A percentile compares a stretch with the other conserved stretches of the same genome.
These are phyloP conservation scores for Dendrocopos noguchii DNA, from an alignment of 2,113 vertebrate genomes.

Conservation along the genomic window DNA sequence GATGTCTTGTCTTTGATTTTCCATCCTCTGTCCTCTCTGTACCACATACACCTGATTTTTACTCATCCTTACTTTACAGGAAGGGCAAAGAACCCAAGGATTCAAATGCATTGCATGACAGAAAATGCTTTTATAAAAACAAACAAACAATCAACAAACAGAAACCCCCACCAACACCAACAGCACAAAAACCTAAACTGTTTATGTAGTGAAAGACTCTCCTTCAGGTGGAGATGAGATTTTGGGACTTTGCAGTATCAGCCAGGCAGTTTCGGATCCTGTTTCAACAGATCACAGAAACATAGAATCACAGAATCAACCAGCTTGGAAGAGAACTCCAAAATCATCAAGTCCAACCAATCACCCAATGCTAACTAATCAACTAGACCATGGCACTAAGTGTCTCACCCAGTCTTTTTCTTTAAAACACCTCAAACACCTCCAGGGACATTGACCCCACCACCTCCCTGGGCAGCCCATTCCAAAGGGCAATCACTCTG, in stretches of 20 bases:
- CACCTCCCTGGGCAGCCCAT: too few species aligned
- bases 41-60: not conserved
- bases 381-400: too few species aligned
- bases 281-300: not conserved
- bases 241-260: not conserved
- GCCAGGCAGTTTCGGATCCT: not conserved
- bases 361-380: too few species aligned
- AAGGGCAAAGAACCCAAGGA: not conserved
- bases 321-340: too few species aligned
- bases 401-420: too few species aligned
- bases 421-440: too few species aligned
- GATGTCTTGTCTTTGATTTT: not conserved
- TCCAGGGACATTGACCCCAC: too few species aligned
- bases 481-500: too few species aligned
- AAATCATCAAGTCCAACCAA: too few species aligned
- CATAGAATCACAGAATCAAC: too few species aligned
- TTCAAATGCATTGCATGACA: not conserved
- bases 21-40: not conserved
- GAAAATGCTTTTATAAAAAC: not conserved
- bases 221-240: not conserved
- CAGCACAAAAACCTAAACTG: not conserved
- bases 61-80: not conserved
- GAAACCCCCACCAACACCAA: too few species aligned
- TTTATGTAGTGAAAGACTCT: not conserved
- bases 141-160: not conserved